Evolutionary conservation across 2,888 invertebrate genomes (phyloP), one percentile per base, ranked within the genome.

Genomic region (Nesidiocoris tenuis): DNA sequence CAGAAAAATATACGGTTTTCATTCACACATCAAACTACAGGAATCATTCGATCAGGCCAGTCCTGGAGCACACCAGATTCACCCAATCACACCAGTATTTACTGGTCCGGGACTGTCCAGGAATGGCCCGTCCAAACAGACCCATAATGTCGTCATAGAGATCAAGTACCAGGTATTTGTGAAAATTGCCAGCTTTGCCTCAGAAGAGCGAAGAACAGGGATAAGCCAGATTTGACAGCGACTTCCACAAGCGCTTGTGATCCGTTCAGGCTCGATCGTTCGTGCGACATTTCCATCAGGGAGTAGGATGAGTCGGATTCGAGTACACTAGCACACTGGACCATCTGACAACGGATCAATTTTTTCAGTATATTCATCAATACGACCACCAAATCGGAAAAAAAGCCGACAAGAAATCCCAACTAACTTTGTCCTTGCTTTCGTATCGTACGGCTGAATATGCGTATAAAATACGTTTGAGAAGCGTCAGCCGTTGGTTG

Each of bases 141-240:
- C n/a, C n/a, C n/a, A n/a, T n/a, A n/a, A n/a, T n/a, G n/a, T n/a
- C n/a, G n/a, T n/a, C n/a, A n/a, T n/a, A n/a, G n/a, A n/a, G n/a
- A n/a, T n/a, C n/a, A n/a, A n/a, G n/a, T n/a, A 77, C 84, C 84
- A 57, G 84, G 80, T 18, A 82, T 80, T 54, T 81, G 82, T 77
- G 84, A 83, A 54, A 83, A 83, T 79, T 85, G 83, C 88, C 88
- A 89, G 82, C 87, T 88, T 80, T 89, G 87, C 78, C 84, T 83
- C 19, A 89, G 83, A 23, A 89, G 82, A 5, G 87, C 86, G 82
- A 89, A 89, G 22, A 89, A 81, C 63, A 89, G 82, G 77, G 86
- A 87, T 3, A 89, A 83, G 0, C 88, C 88, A 57, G 88, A 88
- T 82, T 86, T 86, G 0, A 89, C 87, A 3, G 88, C 88, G 79